Evolutionary conservation across 2,113 vertebrate genomes (phyloP), one percentile per base, ranked within the genome.

Genomic region (Varanus salvator): DNA sequence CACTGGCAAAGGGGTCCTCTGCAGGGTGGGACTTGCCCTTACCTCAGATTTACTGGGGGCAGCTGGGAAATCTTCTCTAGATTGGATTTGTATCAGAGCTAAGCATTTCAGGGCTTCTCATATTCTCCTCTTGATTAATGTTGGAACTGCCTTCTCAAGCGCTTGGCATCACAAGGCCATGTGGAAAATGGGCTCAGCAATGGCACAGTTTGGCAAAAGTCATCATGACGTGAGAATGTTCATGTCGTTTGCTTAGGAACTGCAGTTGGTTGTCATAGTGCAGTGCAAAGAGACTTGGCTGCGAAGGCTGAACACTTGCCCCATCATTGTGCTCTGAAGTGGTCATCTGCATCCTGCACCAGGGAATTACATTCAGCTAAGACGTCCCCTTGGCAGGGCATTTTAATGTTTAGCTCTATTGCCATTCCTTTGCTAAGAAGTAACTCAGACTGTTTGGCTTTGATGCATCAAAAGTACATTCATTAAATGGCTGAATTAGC

Each of bases 391-490:
- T 72, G 15, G 3, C 17, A 0, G 0, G 85, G 38, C 69, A 90
- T 57, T 89, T 66, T 80, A 57, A 23, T 89, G 80, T 93, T 92
- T 29, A 77, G 72, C 94, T 68, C 80, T 82, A 92, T 64, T 86
- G 89, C 85, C 89, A 84, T 72, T 74, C 83, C 69, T 87, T 80
- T 87, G 89, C 89, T 76, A 91, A 91, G 94, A 94, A 93, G 88
- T 93, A 92, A 94, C 90, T 74, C 69, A 91, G 91, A 92, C 93
- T 66, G 76, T 84, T 94, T 94, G 81, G 66, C 94, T 96, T 96
- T 96, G 95, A 96, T 94, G 89, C 96, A 84, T 90, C 77, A 94
- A 95, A 86, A 90, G 66, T 93, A 89, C 95, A 92, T 95, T 94
- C 95, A 96, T 95, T 92, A 93, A 94, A 93, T 0, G 3, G 88